A percentile compares a stretch with the other conserved stretches of the same genome.
Conservation (phyloP, 1,140 invertebrate genomes). For the Cepaea nemoralis region DNA sequence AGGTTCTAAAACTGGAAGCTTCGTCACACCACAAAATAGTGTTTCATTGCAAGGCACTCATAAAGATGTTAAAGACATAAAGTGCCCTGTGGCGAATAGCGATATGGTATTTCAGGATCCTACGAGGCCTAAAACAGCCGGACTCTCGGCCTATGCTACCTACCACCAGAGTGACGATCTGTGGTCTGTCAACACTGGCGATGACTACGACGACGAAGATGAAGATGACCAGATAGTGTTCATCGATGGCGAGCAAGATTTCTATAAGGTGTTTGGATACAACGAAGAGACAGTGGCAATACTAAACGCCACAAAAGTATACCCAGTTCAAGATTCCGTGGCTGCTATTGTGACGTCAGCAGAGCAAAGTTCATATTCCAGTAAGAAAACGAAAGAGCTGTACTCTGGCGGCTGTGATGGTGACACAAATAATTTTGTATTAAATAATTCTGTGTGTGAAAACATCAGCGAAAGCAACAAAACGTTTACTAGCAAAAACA, state of each 20-base stretch:
- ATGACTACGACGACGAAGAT: not conserved
- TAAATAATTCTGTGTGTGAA: no score
- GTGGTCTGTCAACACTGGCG: not conserved
- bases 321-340: not conserved
- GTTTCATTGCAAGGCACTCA: not conserved
- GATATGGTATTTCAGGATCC: not conserved
- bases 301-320: conserved; percentile 6
- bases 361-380: not conserved
- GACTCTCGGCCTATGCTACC: not conserved
- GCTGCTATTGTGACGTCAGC: not conserved
- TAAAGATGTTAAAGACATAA: not conserved
- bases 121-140: not conserved
- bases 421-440: no score
- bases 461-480: no score
- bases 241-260: conserved; percentile 25
- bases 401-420: no score
- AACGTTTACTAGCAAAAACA: no score
- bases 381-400: not conserved
- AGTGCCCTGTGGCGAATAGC: not conserved
- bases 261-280: conserved; percentile 21
- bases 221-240: conserved; percentile 31
- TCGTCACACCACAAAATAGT: not conserved
- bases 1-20: not conserved
- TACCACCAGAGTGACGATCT: not conserved
- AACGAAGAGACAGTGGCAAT: conserved; percentile 26